Evolutionary conservation across 2,888 invertebrate species (phyloP).

Genomic region (Spodoptera exigua): DNA sequence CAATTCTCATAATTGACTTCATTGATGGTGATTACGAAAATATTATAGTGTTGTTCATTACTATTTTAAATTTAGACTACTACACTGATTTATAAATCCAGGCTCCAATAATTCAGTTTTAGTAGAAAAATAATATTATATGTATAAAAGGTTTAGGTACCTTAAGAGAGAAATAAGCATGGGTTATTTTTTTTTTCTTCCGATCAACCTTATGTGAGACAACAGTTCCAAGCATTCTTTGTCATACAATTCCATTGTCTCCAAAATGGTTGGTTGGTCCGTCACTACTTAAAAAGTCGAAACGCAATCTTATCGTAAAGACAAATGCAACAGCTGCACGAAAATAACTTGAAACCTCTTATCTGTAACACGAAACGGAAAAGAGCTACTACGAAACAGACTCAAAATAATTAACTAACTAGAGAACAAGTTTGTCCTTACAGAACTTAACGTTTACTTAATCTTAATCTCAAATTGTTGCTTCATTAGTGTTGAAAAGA

Average conservation of each 20-base stretch:
- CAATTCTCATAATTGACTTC: no score
- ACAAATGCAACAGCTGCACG: slow-evolving; percentile 45
- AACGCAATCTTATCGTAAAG: slow-evolving; percentile 53
- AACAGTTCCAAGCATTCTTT: slow-evolving; percentile 27
- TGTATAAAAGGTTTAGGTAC: no score
- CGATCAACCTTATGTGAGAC: slow-evolving; percentile 1
- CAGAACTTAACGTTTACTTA: slow-evolving; percentile 18
- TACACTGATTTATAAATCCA: no score
- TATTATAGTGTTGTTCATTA: no score
- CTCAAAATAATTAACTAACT: slow-evolving; percentile 19
- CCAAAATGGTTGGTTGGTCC: slow-evolving; percentile 29
- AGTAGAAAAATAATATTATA: no score
- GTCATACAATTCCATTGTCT: slow-evolving; percentile 43
- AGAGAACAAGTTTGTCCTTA: slow-evolving; percentile 32
- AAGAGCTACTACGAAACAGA: slow-evolving; percentile 38
- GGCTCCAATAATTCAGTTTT: no score
- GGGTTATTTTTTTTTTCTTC: no score
- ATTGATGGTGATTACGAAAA: no score
- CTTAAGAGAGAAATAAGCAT: no score
- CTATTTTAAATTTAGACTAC: no score
- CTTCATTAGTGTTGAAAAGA: slow-evolving; percentile 18
- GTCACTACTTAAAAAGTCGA: slow-evolving; percentile 30
- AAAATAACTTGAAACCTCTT: slow-evolving; percentile 51
- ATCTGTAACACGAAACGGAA: slow-evolving; percentile 48
- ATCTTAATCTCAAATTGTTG: slow-evolving; percentile 6